Percentiles rank a stretch among this genome's conserved stretches.
Conservation (phyloP, 2,797 vertebrate genomes). For the Microctenopoma stevenorrisi region DNA sequence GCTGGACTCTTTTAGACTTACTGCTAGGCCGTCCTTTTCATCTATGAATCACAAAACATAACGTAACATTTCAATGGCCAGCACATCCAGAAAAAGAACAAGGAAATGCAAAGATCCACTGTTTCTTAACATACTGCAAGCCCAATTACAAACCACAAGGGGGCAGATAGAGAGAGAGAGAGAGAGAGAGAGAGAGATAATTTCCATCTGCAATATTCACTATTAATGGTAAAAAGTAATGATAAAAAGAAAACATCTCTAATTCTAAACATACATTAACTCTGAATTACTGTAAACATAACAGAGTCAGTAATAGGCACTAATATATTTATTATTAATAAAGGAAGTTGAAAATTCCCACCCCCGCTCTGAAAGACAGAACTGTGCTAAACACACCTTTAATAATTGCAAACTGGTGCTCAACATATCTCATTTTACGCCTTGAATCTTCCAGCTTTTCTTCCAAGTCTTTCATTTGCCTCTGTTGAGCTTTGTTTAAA, state of each 20-base stretch:
- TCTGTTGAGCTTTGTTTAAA: conserved; percentile 91
- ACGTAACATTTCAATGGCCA: background rate
- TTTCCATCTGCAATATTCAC: no score
- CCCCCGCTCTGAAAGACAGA: background rate
- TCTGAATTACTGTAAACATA: no score
- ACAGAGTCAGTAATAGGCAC: no score
- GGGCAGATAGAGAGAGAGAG: background rate
- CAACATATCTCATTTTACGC: conserved; percentile 90
- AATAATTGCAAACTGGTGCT: conserved; percentile 92
- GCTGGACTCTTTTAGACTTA: conserved; percentile 90
- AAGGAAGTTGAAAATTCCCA: background rate
- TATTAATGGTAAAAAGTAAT: background rate
- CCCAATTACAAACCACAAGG: conserved; percentile 25
- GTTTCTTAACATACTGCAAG: background rate
- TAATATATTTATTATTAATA: no score
- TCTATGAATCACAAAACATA: conserved; percentile 76
- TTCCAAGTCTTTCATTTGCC: conserved; percentile 90
- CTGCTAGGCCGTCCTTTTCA: conserved; percentile 90
- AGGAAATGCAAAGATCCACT: background rate
- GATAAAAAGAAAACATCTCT: background rate
- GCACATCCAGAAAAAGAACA: conserved; percentile 3
- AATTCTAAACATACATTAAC: no score
- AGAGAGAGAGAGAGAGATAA: no score
- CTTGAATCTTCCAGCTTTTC: conserved; percentile 90
- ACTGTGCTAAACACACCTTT: conserved; percentile 84